Percentiles rank a stretch among this genome's conserved stretches.
phyloP scores from a whole-genome alignment of 2,797 vertebrate species.

The Cynopterus sphinx region DNA sequence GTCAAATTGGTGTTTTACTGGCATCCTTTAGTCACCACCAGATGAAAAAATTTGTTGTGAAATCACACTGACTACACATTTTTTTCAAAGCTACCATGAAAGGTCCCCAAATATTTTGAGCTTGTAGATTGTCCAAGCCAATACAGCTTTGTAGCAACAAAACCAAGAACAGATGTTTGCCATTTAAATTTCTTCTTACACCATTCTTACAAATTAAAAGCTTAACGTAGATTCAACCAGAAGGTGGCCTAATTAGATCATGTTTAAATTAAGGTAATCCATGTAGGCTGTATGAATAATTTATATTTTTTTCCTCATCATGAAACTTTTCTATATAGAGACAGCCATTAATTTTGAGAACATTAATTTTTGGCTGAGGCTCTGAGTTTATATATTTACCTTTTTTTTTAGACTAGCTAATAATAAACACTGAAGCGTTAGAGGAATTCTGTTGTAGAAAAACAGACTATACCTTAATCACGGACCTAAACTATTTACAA shows the following conservation, averaged over 20 bases:
- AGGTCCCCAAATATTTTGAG: constrained; percentile 17
- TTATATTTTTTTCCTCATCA: constrained; percentile 4
- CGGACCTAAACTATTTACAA: neutral
- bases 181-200: constrained; percentile 6
- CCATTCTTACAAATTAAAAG: constrained; percentile 61
- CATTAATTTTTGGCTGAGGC: constrained; percentile 16
- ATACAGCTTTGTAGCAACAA: constrained; percentile 6
- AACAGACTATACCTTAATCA: neutral
- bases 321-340: neutral
- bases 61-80: neutral
- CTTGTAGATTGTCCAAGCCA: neutral
- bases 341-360: constrained; percentile 27
- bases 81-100: constrained; percentile 2
- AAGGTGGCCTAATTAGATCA: constrained; percentile 83
- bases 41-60: constrained; percentile 7
- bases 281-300: constrained; percentile 38
- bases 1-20: constrained; percentile 8
- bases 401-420: neutral
- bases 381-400: neutral
- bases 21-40: neutral
- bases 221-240: constrained; percentile 75
- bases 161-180: neutral
- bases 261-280: constrained; percentile 77
- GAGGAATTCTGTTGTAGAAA: constrained; percentile 41
- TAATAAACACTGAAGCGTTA: neutral